Evolutionary conservation across 2,888 invertebrate genomes (phyloP), one percentile per base, ranked within the genome.

Genomic region (Vesta saturnalis): DNA sequence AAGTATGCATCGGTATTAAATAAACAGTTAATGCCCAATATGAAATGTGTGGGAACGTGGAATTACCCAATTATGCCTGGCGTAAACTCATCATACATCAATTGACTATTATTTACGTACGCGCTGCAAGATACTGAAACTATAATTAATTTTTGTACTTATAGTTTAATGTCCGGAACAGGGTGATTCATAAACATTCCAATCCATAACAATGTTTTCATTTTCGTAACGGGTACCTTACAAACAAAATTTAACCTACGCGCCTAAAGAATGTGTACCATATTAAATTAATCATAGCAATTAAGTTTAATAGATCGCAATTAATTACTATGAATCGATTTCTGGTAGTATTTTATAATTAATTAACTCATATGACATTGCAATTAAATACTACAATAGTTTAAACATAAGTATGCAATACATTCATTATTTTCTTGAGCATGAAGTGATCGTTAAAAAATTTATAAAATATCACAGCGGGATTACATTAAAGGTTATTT

Each of bases 401-500:
- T n/a, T 21, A 52, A 52, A 52, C 52, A 52, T 18, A 52, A 52
- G 52, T 52, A n/a, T 19, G 52, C 18, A 49, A 49, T 49, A 49
- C 8, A 49, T 49, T 49, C 49, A 15, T 15, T 15, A 49, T 18
- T 15, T 15, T 15, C 16, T 49, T 12, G 21, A 52, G n/a, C n/a
- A n/a, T n/a, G n/a, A n/a, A n/a, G 52, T 52, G 52, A 52, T 52
- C n/a, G 52, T 52, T 19, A 52, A 52, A 52, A 52, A 19, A 52
- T 5, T 52, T 52, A 3, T 19, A 52, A 52, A 52, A 52, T 52
- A 52, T 52, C 52, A 12, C 52, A 52, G 52, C 52, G n/a, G 52
- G 52, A 18, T 52, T 52, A 52, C 19, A 19, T 21, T 18, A 52
- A 52, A 52, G 52, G 52, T 52, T 52, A 52, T 52, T 52, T 52